Evolutionary conservation across 2,797 vertebrate genomes (phyloP), one percentile per base, ranked within the genome.

Genomic region (Falco cherrug): DNA sequence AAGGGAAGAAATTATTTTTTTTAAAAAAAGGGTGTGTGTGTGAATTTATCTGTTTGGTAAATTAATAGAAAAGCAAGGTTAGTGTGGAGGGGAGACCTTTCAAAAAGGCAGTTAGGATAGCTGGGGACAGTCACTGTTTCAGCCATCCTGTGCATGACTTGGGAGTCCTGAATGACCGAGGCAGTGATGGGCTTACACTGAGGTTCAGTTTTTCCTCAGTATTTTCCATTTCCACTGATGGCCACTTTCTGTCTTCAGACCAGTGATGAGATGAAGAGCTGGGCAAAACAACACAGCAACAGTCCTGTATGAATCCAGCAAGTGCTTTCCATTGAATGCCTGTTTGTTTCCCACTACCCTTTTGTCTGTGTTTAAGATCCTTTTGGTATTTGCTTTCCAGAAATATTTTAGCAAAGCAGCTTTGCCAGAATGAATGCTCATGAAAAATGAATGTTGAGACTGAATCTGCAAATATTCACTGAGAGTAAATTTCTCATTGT

Each of bases 381-480:
- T 67, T 90, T 91, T 63, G 31, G 43, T 93, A 51, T 91, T 96
- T 96, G 28, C 74, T 94, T 95, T 90, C 65, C 81, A 95, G 83
- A 95, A 95, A 93, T 79, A 80, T 15, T 92, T 59, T 74, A 90
- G 84, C 77, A 93, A 95, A 94, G 77, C 64, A 68, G 86, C 56
- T 51, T 82, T 90, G 45, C 80, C 91, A 92, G 71, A 94, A 80
- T 80, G 80, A 94, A 95, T 64, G 35, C 77, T 89, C 88, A 96
- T 95, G 90, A 95, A 95, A 97, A 97, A 97, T 95, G 78, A 97
- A 97, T 97, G 88, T 93, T 94, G 94, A 95, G 91, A 93, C 74
- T 94, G 94, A 94, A 95, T 97, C 95, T 90, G 90, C 90, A 96
- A 96, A 97, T 95, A 97, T 92, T 91, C 97, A 74, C 84, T 83